Evolutionary conservation across 2,888 invertebrate species (phyloP), one percentile per base, ranked within the genome.

Genomic region (Parnassius smintheus): DNA sequence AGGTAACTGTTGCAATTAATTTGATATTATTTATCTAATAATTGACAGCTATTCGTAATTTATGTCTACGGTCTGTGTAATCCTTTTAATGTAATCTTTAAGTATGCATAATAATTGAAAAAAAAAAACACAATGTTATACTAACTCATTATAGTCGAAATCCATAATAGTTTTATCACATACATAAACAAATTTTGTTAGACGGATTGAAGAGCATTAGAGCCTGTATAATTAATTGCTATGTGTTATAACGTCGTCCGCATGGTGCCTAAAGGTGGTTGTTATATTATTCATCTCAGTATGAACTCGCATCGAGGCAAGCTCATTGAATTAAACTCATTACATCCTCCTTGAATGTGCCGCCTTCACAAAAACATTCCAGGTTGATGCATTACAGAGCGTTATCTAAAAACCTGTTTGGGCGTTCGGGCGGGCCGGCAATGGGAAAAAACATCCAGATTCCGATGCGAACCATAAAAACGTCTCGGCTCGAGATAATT

Each of bases 351-450:
- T 88, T 86, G 84, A 84, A 82, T 80, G 79, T 81, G 83, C 88
- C 88, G 90, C 84, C 85, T 77, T 74, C 79, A 88, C 83, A 91
- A 90, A 91, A 91, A 89, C 85, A 76, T 73, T 82, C 75, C 83
- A 78, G 78, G 81, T 85, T 91, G 91, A 91, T 91, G 89, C 90
- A 91, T 91, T 91, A 86, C 89, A 78, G 86, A 83, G 85, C 88
- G 88, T 89, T 91, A 90, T 90, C 91, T 89, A 85, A 90, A 89
- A 91, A 91, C 91, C 90, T 83, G 91, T 91, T 91, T 86, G 82
- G 86, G 82, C 81, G 81, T 85, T 81, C 83, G 82, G 85, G 83
- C 83, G 84, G 82, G 79, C 80, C 82, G 74, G 79, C 80, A 81
- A 83, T 86, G 87, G 86, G 84, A 85, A 90, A 91, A 90, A 86